These are phyloP conservation scores for Podarcis raffonei DNA, from an alignment of 2,113 vertebrate species.

Conservation along the genomic window DNA sequence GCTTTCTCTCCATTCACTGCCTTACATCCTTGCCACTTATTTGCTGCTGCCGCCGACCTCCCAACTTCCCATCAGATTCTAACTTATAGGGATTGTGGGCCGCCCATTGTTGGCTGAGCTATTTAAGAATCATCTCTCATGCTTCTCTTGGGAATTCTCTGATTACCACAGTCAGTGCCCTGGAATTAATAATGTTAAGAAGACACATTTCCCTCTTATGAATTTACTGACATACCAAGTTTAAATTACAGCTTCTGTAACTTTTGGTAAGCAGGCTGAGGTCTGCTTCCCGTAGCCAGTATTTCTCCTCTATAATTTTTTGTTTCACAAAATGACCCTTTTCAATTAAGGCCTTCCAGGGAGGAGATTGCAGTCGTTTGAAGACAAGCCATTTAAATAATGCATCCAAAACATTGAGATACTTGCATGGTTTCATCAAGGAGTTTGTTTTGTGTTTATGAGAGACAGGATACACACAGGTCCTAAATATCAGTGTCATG, in stretches of 20 bases:
- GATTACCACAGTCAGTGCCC: neutral
- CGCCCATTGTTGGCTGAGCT: neutral
- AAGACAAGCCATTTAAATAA: conserved; percentile 28
- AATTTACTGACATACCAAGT: neutral
- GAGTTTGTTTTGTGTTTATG: neutral
- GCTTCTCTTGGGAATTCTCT: neutral
- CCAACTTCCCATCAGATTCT: neutral
- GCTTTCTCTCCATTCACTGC: neutral
- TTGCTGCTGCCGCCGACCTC: neutral
- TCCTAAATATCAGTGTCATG: neutral
- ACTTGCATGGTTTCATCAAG: neutral
- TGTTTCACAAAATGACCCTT: conserved; percentile 33
- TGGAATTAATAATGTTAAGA: neutral
- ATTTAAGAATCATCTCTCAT: neutral
- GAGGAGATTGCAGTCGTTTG: conserved; percentile 32
- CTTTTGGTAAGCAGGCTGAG: neutral
- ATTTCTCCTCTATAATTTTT: conserved; percentile 13
- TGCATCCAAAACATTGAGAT: neutral
- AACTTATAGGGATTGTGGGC: neutral
- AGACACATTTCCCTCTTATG: neutral
- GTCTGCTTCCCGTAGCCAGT: neutral
- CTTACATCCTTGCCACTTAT: neutral
- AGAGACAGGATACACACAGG: neutral
- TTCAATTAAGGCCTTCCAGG: neutral
- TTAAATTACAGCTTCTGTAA: neutral